These are phyloP conservation scores for Bhutanitis thaidina DNA, from an alignment of 2,888 invertebrate species.

Conservation along the genomic window DNA sequence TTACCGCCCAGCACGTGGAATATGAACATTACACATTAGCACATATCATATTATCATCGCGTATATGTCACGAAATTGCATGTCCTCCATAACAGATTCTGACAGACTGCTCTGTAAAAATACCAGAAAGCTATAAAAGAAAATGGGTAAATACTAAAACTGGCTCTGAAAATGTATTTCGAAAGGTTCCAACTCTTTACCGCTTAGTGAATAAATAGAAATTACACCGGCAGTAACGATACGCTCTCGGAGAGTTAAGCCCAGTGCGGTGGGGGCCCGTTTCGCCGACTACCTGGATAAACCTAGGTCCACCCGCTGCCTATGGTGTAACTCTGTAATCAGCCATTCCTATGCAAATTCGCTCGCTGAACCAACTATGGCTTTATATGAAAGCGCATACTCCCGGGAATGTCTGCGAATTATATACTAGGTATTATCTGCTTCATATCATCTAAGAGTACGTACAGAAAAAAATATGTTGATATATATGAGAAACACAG, in stretches of 20 bases:
- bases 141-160: no score
- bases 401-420: conserved; percentile 32
- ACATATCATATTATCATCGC: no score
- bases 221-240: conserved; percentile 17
- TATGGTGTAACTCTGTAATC: conserved; percentile 71
- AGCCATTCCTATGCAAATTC: conserved; percentile 77
- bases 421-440: conserved; percentile 23
- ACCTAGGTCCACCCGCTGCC: conserved; percentile 53
- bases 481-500: no score
- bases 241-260: conserved; percentile 27
- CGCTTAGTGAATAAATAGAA: conserved; percentile 18
- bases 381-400: conserved; percentile 54
- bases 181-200: conserved; percentile 1
- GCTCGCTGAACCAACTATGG: conserved; percentile 72
- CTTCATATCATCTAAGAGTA: no score
- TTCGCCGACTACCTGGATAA: conserved; percentile 31
- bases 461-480: no score
- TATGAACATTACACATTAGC: no score
- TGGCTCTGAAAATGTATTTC: background rate
- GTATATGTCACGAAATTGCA: no score
- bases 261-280: conserved; percentile 20
- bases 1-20: no score
- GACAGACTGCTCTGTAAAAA: no score
- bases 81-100: no score
- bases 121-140: no score